Percentiles rank a stretch among this genome's conserved stretches.
These are phyloP conservation scores for Osmerus eperlanus DNA, from an alignment of 2,113 vertebrate species.

Conservation along the genomic window DNA sequence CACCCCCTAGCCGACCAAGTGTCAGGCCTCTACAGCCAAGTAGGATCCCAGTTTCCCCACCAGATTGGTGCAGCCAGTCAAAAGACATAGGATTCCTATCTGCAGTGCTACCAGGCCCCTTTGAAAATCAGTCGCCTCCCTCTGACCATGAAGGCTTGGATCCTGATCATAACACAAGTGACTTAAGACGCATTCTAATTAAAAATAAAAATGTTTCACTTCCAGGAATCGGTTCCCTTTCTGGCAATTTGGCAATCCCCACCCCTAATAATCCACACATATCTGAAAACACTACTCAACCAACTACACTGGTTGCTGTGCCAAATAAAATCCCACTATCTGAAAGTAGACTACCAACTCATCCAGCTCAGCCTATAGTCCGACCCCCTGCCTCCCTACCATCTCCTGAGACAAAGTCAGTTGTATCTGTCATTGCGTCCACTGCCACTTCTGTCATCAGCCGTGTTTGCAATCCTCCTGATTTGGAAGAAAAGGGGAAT, in stretches of 20 bases:
- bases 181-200: constrained; percentile 92
- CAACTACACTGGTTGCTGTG: constrained; percentile 52
- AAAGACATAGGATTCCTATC: constrained; percentile 77
- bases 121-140: constrained; percentile 59
- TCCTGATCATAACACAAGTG: constrained; percentile 81
- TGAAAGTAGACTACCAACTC: constrained; percentile 69
- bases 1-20: constrained; percentile 61
- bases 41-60: constrained; percentile 67
- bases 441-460: constrained; percentile 95
- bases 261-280: constrained; percentile 71
- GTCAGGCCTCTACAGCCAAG: constrained; percentile 64
- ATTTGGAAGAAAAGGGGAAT: constrained; percentile 83
- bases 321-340: constrained; percentile 67
- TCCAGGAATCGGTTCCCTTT: constrained; percentile 44
- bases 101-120: constrained; percentile 56
- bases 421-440: constrained; percentile 85
- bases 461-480: constrained; percentile 84
- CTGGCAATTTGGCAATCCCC: constrained; percentile 68
- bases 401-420: constrained; percentile 75
- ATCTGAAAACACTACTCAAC: constrained; percentile 49
- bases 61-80: constrained; percentile 81
- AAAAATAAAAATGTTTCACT: constrained; percentile 84
- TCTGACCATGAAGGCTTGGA: constrained; percentile 83
- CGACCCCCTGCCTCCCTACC: constrained; percentile 60
- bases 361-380: constrained; percentile 56